Evolutionary conservation across 2,113 vertebrate genomes (phyloP).

Genomic region (Melanerpes formicivorus): DNA sequence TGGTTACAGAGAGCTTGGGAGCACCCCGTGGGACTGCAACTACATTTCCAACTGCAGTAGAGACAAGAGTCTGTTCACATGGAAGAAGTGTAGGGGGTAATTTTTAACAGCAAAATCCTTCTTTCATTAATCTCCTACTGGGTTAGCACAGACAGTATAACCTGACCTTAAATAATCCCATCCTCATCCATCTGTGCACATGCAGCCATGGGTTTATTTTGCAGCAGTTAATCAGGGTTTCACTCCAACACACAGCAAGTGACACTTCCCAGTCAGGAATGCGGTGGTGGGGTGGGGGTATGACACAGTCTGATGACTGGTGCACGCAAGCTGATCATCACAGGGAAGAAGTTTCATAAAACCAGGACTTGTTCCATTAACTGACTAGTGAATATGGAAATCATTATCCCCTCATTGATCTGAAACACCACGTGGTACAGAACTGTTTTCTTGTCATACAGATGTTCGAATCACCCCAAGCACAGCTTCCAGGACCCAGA

Average conservation of each 20-base stretch:
- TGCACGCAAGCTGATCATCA: background rate
- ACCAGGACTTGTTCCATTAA: background rate
- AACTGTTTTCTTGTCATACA: background rate
- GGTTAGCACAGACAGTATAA: conserved; percentile 33
- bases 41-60: background rate
- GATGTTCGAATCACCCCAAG: no score
- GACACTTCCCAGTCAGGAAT: background rate
- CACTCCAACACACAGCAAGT: background rate
- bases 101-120: conserved; percentile 65
- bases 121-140: conserved; percentile 53
- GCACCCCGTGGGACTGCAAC: background rate
- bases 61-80: background rate
- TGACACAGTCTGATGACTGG: background rate
- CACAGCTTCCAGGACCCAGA: no score
- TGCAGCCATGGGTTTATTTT: background rate
- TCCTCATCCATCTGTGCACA: conserved; percentile 22
- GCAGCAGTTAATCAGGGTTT: background rate
- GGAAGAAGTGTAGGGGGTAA: background rate
- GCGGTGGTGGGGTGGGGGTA: background rate
- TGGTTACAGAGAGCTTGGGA: background rate
- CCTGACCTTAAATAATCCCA: conserved; percentile 40
- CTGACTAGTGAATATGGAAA: background rate
- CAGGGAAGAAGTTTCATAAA: background rate
- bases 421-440: background rate
- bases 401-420: background rate